These are phyloP conservation scores for Hydrozoanthus gracilis DNA, from an alignment of 92 coral and sea anemone genomes.

Conservation along the genomic window DNA sequence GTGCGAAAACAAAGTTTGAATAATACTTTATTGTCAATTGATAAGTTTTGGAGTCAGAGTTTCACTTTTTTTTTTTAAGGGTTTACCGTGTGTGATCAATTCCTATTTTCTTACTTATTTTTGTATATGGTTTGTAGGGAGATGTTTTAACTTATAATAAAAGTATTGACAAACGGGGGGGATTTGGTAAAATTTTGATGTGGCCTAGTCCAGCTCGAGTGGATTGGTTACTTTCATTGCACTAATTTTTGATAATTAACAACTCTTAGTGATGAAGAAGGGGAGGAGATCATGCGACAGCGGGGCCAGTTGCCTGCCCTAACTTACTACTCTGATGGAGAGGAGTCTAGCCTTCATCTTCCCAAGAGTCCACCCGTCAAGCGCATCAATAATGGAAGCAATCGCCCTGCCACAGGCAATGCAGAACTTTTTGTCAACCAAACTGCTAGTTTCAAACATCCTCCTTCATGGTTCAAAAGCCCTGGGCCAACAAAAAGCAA, in stretches of 20 bases:
- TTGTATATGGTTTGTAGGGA: no score
- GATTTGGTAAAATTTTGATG: no score
- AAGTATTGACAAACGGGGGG: background rate
- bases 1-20: no score
- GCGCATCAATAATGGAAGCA: constrained; percentile 52
- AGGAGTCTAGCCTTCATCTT: constrained; percentile 47
- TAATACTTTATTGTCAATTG: no score
- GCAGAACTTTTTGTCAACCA: constrained; percentile 57
- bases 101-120: no score
- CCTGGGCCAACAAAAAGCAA: constrained; percentile 54
- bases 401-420: constrained; percentile 49
- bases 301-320: constrained; percentile 84
- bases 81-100: no score
- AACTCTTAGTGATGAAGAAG: constrained; percentile 91
- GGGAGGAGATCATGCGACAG: constrained; percentile 92
- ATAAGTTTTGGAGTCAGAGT: no score
- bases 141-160: no score
- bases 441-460: constrained; percentile 69
- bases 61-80: no score
- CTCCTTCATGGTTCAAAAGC: constrained; percentile 58
- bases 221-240: background rate
- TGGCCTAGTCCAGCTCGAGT: no score
- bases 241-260: background rate
- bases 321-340: constrained; percentile 70
- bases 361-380: constrained; percentile 47